Conservation (phyloP, 2,797 vertebrate genomes). For the Sebastes steindachneri region DNA sequence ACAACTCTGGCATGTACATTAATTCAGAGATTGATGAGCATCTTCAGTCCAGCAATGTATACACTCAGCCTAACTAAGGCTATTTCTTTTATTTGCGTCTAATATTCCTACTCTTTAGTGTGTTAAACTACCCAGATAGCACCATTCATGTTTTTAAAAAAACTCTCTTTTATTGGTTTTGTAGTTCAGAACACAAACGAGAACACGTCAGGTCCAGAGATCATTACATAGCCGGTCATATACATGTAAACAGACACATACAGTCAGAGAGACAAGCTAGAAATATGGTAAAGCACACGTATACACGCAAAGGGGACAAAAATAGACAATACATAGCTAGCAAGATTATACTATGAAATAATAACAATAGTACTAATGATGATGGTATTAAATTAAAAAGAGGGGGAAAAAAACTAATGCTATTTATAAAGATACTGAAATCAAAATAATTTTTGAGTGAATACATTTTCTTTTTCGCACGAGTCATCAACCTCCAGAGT, state of each 20-base stretch:
- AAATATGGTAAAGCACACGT: background rate
- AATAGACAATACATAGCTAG: background rate
- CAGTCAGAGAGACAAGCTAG: background rate
- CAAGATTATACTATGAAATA: background rate
- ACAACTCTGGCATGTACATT: background rate
- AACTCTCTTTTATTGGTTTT: background rate
- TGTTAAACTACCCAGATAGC: background rate
- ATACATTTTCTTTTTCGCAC: background rate
- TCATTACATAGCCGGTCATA: background rate
- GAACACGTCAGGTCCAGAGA: background rate
- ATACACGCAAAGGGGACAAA: background rate
- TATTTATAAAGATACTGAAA: background rate
- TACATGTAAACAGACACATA: background rate
- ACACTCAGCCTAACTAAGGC: background rate
- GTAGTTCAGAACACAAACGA: background rate
- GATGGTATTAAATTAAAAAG: background rate
- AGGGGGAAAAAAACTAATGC: background rate
- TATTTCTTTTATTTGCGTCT: background rate
- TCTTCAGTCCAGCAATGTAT: background rate
- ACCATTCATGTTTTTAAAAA: too few species aligned
- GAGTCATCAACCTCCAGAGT: background rate
- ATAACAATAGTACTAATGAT: background rate
- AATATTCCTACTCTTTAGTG: background rate
- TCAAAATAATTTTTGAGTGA: background rate
- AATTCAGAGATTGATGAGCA: background rate